Percentiles rank a stretch among this genome's conserved stretches.
Evolutionary conservation across 2,797 vertebrate species (phyloP).

Genomic region (Tolypeutes matacus): DNA sequence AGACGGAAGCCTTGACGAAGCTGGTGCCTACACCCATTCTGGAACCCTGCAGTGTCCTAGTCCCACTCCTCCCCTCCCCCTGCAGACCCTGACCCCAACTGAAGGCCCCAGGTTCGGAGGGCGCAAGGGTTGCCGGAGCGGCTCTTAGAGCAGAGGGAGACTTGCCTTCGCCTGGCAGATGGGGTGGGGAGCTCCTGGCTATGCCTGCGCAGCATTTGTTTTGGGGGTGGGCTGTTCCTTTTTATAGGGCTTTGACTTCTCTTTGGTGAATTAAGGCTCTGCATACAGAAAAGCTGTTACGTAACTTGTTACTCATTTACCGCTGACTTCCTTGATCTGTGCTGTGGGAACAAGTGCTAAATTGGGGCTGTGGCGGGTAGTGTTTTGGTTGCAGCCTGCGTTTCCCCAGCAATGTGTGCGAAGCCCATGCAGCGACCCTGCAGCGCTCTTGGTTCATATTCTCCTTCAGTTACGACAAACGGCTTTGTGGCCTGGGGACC

Average conservation of each 20-base stretch:
- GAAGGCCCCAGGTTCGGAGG: background rate
- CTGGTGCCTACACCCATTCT: background rate
- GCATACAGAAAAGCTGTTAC: constrained; percentile 75
- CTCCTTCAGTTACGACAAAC: background rate
- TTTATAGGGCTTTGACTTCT: constrained; percentile 61
- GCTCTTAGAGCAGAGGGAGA: background rate
- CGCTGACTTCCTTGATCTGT: constrained; percentile 64
- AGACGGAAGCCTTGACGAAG: background rate
- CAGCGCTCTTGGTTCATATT: background rate
- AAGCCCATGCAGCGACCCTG: background rate
- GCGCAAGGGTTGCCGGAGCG: accelerated
- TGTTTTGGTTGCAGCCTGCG: constrained; percentile 45
- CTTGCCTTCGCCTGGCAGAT: background rate
- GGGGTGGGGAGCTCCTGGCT: background rate
- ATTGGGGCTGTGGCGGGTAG: constrained; percentile 25
- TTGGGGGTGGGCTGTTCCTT: constrained; percentile 74
- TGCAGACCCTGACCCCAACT: too few species aligned
- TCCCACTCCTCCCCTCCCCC: accelerated
- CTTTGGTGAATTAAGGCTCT: constrained; percentile 57
- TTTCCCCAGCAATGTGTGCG: background rate
- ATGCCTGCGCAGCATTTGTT: constrained; percentile 5
- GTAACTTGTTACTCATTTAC: constrained; percentile 74
- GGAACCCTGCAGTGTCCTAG: background rate
- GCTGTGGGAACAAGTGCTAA: constrained; percentile 70
- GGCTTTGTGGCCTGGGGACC: constrained; percentile 26